Base-by-base conservation (phyloP, 2,797 vertebrate species). In the Eremophila alpestris region DNA sequence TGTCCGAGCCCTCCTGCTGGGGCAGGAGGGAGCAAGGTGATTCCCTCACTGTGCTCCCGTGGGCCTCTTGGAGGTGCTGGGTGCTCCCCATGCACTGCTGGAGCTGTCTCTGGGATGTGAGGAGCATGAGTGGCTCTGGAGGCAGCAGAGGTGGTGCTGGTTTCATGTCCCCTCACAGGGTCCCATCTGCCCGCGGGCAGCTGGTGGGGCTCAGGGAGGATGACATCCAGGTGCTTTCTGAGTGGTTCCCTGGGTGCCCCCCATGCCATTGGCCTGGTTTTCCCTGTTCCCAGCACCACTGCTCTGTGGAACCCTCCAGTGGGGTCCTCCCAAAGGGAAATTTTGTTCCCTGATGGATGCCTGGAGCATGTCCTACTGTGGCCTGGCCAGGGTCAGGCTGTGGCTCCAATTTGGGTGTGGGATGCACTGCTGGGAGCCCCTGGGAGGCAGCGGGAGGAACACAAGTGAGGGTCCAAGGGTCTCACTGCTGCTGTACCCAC, bases 361-460 rank as follows among this genome's bases (percentile, higher is more conserved):
- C 36, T 1, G 1, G 26, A 38, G 30, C 7, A 4, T 0, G 0
- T n/a, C 43, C 29, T 6, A 2, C 20, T 3, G 9, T 24, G 5
- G 16, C 8, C 10, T 16, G 55, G 26, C 19, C 0, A 0, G 38
- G 52, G 5, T 30, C 12, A 13, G 52, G 46, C 34, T 48, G 46
- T 45, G 45, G 9, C 63, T 56, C 32, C 4, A 0, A 15, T 26
- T 27, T 32, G 15, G 34, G 20, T 10, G 34, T 7, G 34, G 63
- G 32, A 36, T 46, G 36, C 20, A 2, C 24, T 18, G n/a, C 26
- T 22, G 41, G 52, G 67, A 64, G 70, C 22, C 4, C 13, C 7
- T 1, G 14, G 32, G 55, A 17, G 29, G n/a, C 0, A 2, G 21
- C 0, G 0, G 29, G 49, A 43, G 17, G 0, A 16, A 22, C 59